A percentile compares a stretch with the other conserved stretches of the same genome.
Evolutionary conservation across 2,888 invertebrate species (phyloP).

Genomic region (Neoitamus cyanurus): DNA sequence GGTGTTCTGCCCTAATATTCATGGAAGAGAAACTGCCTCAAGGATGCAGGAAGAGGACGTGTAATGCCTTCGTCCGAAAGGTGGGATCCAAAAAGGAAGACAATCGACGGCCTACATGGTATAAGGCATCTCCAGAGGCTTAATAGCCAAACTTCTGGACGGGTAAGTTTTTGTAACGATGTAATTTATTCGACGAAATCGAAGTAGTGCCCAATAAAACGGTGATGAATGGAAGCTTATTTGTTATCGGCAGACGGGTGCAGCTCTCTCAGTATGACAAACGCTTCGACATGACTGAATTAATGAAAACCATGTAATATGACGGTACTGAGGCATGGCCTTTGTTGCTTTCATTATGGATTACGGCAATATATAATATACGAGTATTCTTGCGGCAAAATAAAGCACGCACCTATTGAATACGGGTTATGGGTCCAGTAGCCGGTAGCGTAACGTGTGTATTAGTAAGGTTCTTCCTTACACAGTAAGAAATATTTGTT

Average conservation of each 20-base stretch:
- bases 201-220: not conserved
- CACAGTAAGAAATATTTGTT: too few species aligned
- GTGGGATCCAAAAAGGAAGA: not conserved
- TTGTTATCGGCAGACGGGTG: not conserved
- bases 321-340: not conserved
- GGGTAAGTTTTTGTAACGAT: conserved; percentile 15
- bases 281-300: not conserved
- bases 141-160: conserved; percentile 18
- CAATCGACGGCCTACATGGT: conserved; percentile 6
- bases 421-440: too few species aligned
- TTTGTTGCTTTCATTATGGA: not conserved
- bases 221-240: not conserved
- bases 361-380: too few species aligned
- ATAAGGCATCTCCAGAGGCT: not conserved
- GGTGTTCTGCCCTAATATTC: conserved; percentile 18
- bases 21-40: conserved; percentile 29
- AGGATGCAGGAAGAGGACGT: not conserved
- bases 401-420: too few species aligned
- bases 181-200: conserved; percentile 25
- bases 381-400: too few species aligned
- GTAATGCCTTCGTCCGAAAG: not conserved
- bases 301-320: not conserved
- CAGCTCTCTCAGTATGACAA: not conserved
- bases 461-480: too few species aligned
- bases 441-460: too few species aligned